A percentile compares a stretch with the other conserved stretches of the same genome.
Evolutionary conservation across 2,113 vertebrate genomes (phyloP).

Genomic region (Lichenostomus cassidix): DNA sequence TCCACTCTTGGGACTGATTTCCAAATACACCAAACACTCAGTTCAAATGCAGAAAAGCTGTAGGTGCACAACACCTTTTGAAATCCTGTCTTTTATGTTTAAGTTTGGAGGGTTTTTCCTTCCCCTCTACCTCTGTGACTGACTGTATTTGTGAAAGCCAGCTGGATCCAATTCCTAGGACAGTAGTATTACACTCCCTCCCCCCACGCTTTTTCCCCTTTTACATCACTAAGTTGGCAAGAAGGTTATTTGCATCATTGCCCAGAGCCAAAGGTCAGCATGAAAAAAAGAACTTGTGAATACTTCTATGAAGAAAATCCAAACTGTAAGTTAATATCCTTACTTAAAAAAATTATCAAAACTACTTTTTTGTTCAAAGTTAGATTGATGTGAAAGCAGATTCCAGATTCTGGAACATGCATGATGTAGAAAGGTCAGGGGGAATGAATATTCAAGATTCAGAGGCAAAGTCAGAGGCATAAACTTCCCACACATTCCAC

Average conservation of each 20-base stretch:
- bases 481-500: conserved; percentile 51
- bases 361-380: background rate
- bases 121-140: rapidly evolving
- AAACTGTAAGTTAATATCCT: conserved; percentile 5
- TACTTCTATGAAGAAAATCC: conserved; percentile 34
- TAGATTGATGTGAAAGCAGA: conserved; percentile 12
- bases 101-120: background rate
- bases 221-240: conserved; percentile 58
- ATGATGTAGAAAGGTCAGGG: conserved; percentile 17
- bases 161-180: conserved; percentile 52
- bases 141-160: conserved; percentile 10
- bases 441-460: conserved; percentile 43
- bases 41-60: conserved; percentile 8
- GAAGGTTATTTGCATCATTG: conserved; percentile 36
- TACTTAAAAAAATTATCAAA: background rate
- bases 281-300: conserved; percentile 5
- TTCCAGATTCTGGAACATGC: conserved; percentile 33
- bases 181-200: conserved; percentile 1
- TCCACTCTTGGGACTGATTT: background rate
- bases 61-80: background rate
- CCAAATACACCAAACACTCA: background rate
- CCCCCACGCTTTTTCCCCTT: background rate
- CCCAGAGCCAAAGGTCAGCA: conserved; percentile 50
- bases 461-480: conserved; percentile 23
- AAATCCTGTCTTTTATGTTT: background rate